Evolutionary conservation across 1,140 invertebrate species (phyloP).

Genomic region (Drosophila mojavensis): DNA sequence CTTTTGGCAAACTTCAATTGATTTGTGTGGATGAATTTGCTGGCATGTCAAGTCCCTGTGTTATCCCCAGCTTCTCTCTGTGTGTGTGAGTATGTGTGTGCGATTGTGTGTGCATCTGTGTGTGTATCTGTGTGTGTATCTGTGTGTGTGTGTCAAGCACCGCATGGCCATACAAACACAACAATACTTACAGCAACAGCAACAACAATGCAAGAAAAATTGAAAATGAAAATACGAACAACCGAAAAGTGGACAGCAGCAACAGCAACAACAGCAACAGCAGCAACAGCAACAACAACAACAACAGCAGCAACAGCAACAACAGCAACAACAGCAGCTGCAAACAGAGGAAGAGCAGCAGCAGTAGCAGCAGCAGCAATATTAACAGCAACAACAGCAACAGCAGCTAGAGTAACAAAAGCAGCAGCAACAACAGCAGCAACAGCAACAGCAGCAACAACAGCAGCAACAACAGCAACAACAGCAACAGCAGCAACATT

Average conservation of each 20-base stretch:
- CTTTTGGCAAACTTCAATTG: constrained; percentile 39
- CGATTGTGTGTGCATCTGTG: not conserved
- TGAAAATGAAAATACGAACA: constrained; percentile 5
- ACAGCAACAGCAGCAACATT: not conserved
- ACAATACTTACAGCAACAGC: constrained; percentile 10
- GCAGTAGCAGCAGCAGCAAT: not conserved
- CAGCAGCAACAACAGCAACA: too few relatives aligned
- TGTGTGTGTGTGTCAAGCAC: constrained; percentile 1
- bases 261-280: not conserved
- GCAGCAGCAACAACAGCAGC: too few relatives aligned
- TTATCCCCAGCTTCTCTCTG: constrained; percentile 34
- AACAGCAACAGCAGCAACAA: too few relatives aligned
- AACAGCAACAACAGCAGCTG: not conserved
- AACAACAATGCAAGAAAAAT: not conserved
- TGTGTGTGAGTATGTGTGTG: not conserved
- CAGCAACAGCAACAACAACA: too few relatives aligned
- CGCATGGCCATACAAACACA: constrained; percentile 26
- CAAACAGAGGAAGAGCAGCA: too few relatives aligned
- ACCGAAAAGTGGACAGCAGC: constrained; percentile 36
- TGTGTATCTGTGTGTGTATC: not conserved
- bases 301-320: not conserved
- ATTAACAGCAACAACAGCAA: not conserved
- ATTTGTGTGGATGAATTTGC: constrained; percentile 55
- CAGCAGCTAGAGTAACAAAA: not conserved
- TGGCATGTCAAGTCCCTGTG: constrained; percentile 38